Evolutionary conservation across 2,888 invertebrate genomes (phyloP).

Genomic region (Caprella mutica): DNA sequence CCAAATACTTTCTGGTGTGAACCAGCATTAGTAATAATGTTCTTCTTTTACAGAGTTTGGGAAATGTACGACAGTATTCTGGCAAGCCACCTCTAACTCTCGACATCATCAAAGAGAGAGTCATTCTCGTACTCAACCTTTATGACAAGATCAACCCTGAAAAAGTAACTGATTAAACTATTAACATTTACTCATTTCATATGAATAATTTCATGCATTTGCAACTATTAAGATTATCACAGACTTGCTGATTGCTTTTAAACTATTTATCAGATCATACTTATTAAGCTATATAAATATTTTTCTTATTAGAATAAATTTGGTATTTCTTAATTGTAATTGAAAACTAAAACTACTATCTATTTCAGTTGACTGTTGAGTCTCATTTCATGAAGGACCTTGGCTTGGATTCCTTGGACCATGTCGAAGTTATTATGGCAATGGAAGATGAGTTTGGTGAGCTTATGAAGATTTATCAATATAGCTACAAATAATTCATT

Average conservation of each 20-base stretch:
- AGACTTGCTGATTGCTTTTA: neutral
- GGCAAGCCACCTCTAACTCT: slow-evolving; percentile 61
- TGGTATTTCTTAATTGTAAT: neutral
- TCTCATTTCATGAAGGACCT: slow-evolving; percentile 95
- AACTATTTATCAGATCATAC: neutral
- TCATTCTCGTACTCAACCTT: slow-evolving; percentile 85
- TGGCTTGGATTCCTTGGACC: slow-evolving; percentile 94
- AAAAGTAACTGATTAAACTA: slow-evolving; percentile 86
- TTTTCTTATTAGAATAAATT: neutral
- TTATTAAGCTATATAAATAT: neutral
- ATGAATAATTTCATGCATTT: too few species aligned
- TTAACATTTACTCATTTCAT: too few species aligned
- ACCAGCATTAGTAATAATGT: too few species aligned
- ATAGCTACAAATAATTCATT: neutral
- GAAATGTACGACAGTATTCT: slow-evolving; percentile 32
- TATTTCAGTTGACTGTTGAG: slow-evolving; percentile 67
- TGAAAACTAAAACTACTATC: neutral
- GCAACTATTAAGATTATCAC: too few species aligned
- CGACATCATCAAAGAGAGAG: slow-evolving; percentile 73
- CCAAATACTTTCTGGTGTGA: too few species aligned
- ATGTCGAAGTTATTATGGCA: slow-evolving; percentile 98
- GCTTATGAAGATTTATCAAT: slow-evolving; percentile 30
- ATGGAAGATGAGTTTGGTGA: slow-evolving; percentile 97
- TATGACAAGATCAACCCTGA: slow-evolving; percentile 92
- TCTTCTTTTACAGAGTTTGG: slow-evolving; percentile 21